Conservation (phyloP, 1,140 invertebrate genomes). For the Pseudomyrmex gracilis region DNA sequence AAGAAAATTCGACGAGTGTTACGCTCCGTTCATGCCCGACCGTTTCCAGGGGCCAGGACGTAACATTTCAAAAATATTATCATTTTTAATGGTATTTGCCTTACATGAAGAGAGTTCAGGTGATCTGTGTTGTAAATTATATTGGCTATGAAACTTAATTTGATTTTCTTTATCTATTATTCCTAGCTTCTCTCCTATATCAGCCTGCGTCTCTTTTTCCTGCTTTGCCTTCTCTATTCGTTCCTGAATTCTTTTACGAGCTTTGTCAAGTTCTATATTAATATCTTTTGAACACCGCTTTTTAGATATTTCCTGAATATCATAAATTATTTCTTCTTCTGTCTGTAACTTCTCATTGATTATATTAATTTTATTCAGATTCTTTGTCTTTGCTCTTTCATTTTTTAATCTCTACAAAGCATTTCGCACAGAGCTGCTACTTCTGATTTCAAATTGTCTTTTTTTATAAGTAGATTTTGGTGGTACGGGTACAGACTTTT, state of each 20-base stretch:
- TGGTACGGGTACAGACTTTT: background rate
- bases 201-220: background rate
- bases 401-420: background rate
- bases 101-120: background rate
- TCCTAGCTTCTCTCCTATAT: background rate
- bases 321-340: background rate
- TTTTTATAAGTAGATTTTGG: slow-evolving; percentile 5
- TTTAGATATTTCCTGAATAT: background rate
- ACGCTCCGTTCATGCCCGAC: no score
- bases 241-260: background rate
- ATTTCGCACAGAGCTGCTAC: background rate
- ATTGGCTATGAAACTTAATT: background rate
- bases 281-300: background rate
- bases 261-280: slow-evolving; percentile 4
- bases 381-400: background rate
- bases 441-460: background rate
- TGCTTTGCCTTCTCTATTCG: background rate
- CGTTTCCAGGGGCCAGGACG: no score
- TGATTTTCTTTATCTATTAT: slow-evolving; percentile 5
- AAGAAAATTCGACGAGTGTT: no score
- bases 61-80: no score
- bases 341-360: background rate
- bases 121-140: background rate
- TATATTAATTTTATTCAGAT: background rate
- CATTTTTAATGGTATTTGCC: background rate